Percentiles rank a stretch among this genome's conserved stretches.
phyloP scores from a whole-genome alignment of 2,888 invertebrate species.

The Sclerodermus sp. region DNA sequence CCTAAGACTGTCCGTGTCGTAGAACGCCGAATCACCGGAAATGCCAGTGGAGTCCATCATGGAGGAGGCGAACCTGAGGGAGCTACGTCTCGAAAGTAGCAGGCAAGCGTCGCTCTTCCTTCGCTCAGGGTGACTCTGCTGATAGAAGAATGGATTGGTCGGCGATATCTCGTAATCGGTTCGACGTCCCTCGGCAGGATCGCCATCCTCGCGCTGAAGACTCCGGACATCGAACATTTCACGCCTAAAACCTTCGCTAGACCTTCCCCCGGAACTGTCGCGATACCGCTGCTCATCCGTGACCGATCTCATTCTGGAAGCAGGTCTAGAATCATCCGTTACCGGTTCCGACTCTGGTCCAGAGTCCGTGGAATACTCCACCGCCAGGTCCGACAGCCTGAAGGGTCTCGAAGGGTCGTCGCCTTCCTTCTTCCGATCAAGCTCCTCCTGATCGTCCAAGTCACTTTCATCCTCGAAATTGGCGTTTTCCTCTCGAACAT shows the following conservation, averaged over 20 bases:
- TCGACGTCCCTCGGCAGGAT: not conserved
- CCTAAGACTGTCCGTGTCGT: conserved; percentile 23
- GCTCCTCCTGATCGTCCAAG: conserved; percentile 32
- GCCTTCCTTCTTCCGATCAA: conserved; percentile 25
- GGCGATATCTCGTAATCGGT: not conserved
- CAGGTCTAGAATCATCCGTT: conserved; percentile 48
- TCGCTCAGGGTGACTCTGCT: conserved; percentile 13
- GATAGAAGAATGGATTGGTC: too few relatives aligned
- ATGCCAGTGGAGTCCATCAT: too few relatives aligned
- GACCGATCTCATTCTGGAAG: conserved; percentile 44
- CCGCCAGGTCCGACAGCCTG: conserved; percentile 46
- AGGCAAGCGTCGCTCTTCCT: conserved; percentile 41
- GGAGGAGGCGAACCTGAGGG: conserved; percentile 27
- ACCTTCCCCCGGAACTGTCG: conserved; percentile 40
- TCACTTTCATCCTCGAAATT: conserved; percentile 33
- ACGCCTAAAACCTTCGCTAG: conserved; percentile 38
- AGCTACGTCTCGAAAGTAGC: conserved; percentile 32
- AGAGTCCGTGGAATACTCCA: conserved; percentile 51
- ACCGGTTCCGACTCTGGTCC: conserved; percentile 52
- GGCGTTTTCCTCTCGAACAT: conserved; percentile 26
- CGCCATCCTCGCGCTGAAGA: too few relatives aligned
- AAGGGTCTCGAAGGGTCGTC: conserved; percentile 40
- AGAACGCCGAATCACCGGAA: not conserved
- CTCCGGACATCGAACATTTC: conserved; percentile 21
- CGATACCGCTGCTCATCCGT: conserved; percentile 41